These are phyloP conservation scores for Catajapyx aquilonaris DNA, from an alignment of 1,140 invertebrate genomes.

Conservation along the genomic window DNA sequence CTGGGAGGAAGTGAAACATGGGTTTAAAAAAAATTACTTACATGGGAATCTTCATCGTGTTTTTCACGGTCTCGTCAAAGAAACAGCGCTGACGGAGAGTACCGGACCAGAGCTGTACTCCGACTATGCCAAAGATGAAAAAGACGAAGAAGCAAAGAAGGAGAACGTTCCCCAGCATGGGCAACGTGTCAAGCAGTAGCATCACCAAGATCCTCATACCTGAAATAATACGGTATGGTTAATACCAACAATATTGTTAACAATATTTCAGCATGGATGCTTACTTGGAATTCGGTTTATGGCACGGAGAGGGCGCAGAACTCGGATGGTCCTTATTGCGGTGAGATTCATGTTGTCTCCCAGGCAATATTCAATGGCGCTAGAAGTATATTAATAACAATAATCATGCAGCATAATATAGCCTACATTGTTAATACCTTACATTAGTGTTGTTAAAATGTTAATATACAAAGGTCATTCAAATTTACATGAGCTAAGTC, in stretches of 20 bases:
- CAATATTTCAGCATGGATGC: too few species aligned
- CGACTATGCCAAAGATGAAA: slow-evolving; percentile 99
- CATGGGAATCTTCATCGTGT: too few species aligned
- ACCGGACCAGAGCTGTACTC: slow-evolving; percentile 97
- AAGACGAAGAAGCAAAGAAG: slow-evolving; percentile 99
- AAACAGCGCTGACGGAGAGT: slow-evolving; percentile 85
- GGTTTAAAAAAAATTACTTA: too few species aligned
- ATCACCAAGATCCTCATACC: slow-evolving; percentile 97
- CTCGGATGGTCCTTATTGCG: slow-evolving; percentile 91
- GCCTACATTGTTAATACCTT: slow-evolving; percentile 1
- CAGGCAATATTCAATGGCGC: slow-evolving; percentile 79
- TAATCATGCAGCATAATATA: neutral
- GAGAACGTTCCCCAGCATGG: slow-evolving; percentile 96
- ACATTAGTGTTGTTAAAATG: too few species aligned
- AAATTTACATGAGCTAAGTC: too few species aligned
- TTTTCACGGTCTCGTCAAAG: slow-evolving; percentile 26
- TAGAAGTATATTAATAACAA: slow-evolving; percentile 28
- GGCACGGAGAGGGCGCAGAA: slow-evolving; percentile 81
- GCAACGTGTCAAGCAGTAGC: slow-evolving; percentile 94
- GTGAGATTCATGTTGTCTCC: slow-evolving; percentile 96
- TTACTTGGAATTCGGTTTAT: slow-evolving; percentile 99
- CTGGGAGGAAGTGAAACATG: too few species aligned
- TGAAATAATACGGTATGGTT: too few species aligned
- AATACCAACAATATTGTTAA: too few species aligned
- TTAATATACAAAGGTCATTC: too few species aligned